Evolutionary conservation across 2,797 vertebrate genomes (phyloP).

Genomic region (Novumbra hubbsi): DNA sequence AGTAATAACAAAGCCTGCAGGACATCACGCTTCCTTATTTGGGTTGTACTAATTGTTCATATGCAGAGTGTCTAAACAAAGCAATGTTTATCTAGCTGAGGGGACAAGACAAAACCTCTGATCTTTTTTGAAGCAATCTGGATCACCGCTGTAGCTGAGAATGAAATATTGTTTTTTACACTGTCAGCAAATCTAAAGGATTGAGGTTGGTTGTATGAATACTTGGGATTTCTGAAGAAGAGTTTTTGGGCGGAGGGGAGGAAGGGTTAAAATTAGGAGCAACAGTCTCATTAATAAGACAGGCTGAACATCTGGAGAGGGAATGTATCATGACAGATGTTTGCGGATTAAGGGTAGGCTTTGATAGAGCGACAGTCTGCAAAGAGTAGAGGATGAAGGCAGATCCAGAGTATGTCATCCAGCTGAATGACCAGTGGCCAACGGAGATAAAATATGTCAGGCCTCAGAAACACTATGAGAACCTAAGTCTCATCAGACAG

Average conservation of each 20-base stretch:
- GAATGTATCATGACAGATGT: background rate
- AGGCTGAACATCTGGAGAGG: conserved; percentile 13
- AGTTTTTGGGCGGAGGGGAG: background rate
- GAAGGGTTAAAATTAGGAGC: conserved; percentile 3
- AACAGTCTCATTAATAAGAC: conserved; percentile 14
- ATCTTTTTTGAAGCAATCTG: background rate
- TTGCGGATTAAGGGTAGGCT: background rate
- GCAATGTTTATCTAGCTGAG: background rate
- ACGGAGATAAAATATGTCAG: background rate
- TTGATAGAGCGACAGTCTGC: background rate
- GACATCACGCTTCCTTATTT: background rate
- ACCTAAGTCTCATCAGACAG: background rate
- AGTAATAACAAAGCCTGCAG: background rate
- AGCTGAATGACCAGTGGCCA: background rate
- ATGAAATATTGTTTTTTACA: background rate
- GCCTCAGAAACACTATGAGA: background rate
- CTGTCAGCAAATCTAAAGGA: background rate
- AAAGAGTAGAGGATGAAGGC: no score
- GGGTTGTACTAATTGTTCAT: background rate
- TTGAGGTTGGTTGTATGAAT: background rate
- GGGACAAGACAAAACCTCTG: background rate
- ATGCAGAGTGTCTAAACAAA: background rate
- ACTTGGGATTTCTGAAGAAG: background rate
- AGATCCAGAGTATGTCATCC: background rate
- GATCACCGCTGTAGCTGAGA: background rate